phyloP scores from a whole-genome alignment of 2,797 vertebrate genomes.

The Scarus forsteni region DNA sequence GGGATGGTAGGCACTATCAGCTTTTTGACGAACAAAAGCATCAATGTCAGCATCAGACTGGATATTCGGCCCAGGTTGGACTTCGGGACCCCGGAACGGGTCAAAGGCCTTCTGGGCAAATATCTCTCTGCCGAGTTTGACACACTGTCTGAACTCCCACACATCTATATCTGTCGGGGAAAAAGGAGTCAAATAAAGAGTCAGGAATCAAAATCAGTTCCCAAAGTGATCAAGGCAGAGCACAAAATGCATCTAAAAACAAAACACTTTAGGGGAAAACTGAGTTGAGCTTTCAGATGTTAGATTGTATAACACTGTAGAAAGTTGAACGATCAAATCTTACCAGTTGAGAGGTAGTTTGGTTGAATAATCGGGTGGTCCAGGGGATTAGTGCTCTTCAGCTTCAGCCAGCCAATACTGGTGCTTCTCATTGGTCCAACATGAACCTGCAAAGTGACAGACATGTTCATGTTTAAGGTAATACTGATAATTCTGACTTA shows the following conservation, averaged over 20 bases:
- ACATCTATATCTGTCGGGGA: constrained; percentile 87
- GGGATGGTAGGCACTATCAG: constrained; percentile 96
- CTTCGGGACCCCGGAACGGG: constrained; percentile 89
- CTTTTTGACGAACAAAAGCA: constrained; percentile 91
- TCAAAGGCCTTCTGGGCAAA: constrained; percentile 94
- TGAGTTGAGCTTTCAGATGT: not conserved
- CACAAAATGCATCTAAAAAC: not conserved
- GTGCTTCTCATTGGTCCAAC: constrained; percentile 94
- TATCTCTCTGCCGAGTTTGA: constrained; percentile 93
- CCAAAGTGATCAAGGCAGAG: too few species aligned
- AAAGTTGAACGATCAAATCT: constrained; percentile 15
- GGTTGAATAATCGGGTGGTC: constrained; percentile 94
- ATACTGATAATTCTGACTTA: too few species aligned
- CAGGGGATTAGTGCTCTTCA: constrained; percentile 89
- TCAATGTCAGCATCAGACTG: constrained; percentile 93
- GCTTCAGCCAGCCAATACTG: constrained; percentile 92
- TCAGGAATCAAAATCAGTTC: not conserved
- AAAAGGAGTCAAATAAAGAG: constrained; percentile 7
- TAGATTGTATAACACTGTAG: not conserved
- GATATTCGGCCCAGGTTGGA: constrained; percentile 87
- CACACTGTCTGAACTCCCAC: constrained; percentile 89
- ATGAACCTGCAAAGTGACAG: constrained; percentile 86
- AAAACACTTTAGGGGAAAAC: not conserved
- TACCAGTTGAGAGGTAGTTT: constrained; percentile 95
- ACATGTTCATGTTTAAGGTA: not conserved